Evolutionary conservation across 2,888 invertebrate genomes (phyloP), one percentile per base, ranked within the genome.

Genomic region (Chironomus tentans): DNA sequence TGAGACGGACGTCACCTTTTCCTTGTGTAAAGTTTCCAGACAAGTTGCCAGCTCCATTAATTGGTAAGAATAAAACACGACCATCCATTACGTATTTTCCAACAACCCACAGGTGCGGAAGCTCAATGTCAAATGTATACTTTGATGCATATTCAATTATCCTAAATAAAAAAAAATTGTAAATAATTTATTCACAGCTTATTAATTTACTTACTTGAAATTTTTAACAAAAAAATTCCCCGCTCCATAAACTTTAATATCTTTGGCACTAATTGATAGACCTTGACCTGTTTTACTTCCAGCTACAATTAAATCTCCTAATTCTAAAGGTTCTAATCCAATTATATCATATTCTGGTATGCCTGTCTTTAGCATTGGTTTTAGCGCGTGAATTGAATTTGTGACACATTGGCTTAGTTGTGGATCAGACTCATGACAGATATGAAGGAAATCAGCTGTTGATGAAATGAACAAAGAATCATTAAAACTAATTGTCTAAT

Each of bases 61-160:
- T 82, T 5, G 86, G 86, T 46, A 89, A 79, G 46, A 87, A 79
- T 5, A 88, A 79, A 28, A 88, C 80, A 78, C 85, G 85, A 4
- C 87, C 88, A 79, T 87, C 85, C 0, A 88, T 80, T 22, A 82
- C 83, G 79, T 88, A 89, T 50, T 83, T 80, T 0, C 87, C 87
- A 65, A 86, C 83, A 28, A 88, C 84, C 77, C 81, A 81, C 22
- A 89, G 79, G 78, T 83, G 82, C 0, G 87, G 87, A n/a, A 89
- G 79, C 18, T 82, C 81, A 1, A 88, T 80, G 65, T 85, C 84
- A 18, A 86, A 79, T 7, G 80, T 79, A 46, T 78, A 78, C 84
- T 84, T 24, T 79, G 79, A 21, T 84, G 78, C 1, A 82, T 82
- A 4, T 83, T 81, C 61, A 84, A 85, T 81, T 12, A 82, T 79